Evolutionary conservation across 2,113 vertebrate species (phyloP), one percentile per base, ranked within the genome.

Genomic region (Bufo gargarizans): DNA sequence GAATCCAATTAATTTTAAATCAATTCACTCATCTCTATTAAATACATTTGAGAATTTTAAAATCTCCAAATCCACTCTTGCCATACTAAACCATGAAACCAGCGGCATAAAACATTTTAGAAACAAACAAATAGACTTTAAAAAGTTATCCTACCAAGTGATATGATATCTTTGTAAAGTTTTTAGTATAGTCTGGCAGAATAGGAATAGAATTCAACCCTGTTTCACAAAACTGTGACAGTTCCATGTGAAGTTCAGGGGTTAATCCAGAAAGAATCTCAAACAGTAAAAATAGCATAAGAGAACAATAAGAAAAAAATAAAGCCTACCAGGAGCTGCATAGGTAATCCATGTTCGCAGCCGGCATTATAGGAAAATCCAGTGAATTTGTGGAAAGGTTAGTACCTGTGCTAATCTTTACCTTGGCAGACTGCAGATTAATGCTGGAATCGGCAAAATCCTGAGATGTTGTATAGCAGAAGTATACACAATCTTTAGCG

Each of bases 371-470:
- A 17, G 43, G 43, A 19, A 6, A 17, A 45, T 16, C 45, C 16
- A 47, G 43, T 74, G 71, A 74, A 74, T 74, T 43, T 74, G 71
- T 17, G 33, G 5, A 74, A 74, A 74, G 71, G 71, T 74, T 74
- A 47, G 71, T 6, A 16, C 14, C 45, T 47, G 33, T 47, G 43
- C 43, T 74, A 74, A 74, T 74, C 71, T 74, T 74, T 19, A 3
- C 45, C 14, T 47, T 47, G 71, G 45, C 71, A 74, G 71, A 74
- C 71, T 19, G 14, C 71, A 74, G 71, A 47, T 47, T 74, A 47
- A 47, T 47, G 71, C 71, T 47, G 71, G 69, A 16, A 45, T 45
- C 3, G 16, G 19, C 4, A 3, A 74, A 74, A 74, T 74, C 71
- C 71, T 47, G 14, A 74, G 45, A 17, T 47, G 43, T 47, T 47